phyloP scores from a whole-genome alignment of 1,140 invertebrate genomes.

The Subanguina moxae region DNA sequence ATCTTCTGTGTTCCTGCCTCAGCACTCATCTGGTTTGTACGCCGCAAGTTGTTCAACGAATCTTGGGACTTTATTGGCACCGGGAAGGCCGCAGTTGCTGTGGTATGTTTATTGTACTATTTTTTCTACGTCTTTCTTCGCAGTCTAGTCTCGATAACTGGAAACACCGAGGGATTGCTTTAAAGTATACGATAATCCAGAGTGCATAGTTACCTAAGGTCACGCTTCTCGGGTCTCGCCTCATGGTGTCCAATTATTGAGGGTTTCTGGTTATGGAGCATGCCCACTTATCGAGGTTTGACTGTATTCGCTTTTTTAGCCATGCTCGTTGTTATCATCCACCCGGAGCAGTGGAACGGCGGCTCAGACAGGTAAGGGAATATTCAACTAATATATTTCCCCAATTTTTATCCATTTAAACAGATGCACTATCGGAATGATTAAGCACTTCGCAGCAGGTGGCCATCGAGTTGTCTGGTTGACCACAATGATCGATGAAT shows the following conservation, averaged over 20 bases:
- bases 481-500: constrained; percentile 59
- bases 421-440: constrained; percentile 52
- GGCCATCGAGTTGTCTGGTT: constrained; percentile 55
- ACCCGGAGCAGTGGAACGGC: constrained; percentile 59
- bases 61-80: no score
- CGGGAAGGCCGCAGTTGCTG: constrained; percentile 46
- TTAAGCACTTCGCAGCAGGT: constrained; percentile 49
- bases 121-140: neutral
- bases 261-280: neutral
- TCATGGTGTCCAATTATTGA: neutral
- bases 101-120: constrained; percentile 9
- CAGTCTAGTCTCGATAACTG: no score
- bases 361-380: constrained; percentile 42
- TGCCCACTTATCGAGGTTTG: constrained; percentile 2
- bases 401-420: neutral
- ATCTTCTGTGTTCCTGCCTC: constrained; percentile 49
- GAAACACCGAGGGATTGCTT: no score
- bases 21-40: constrained; percentile 48
- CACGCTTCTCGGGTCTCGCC: no score
- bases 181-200: no score
- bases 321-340: constrained; percentile 59
- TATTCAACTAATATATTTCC: neutral
- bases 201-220: no score
- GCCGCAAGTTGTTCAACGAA: constrained; percentile 48
- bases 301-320: constrained; percentile 28